These are phyloP conservation scores for Tychaedon coryphoeus DNA, from an alignment of 2,113 vertebrate species.

Conservation along the genomic window DNA sequence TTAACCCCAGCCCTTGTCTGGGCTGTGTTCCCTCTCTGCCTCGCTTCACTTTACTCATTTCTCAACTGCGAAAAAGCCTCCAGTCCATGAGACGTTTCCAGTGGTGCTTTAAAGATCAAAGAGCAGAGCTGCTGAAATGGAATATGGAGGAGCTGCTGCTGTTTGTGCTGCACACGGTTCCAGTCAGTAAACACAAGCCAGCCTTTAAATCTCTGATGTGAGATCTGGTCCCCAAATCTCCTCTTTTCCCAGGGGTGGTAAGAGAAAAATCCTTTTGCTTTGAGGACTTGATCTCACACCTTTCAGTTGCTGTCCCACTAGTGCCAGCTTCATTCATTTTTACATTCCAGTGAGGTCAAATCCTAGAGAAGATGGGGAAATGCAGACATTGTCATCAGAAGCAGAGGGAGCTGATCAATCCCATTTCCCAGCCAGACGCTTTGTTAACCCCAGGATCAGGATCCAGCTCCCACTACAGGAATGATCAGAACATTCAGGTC, in stretches of 20 bases:
- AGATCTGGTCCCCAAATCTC: neutral
- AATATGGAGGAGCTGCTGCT: neutral
- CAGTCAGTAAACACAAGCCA: neutral
- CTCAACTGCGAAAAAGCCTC: neutral
- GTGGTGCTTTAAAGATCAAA: neutral
- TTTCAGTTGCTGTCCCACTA: neutral
- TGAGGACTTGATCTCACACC: neutral
- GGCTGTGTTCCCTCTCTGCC: neutral
- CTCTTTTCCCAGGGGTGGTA: neutral
- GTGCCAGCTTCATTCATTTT: neutral
- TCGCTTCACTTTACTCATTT: neutral
- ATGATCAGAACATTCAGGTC: neutral
- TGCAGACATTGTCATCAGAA: neutral
- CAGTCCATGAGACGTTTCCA: neutral
- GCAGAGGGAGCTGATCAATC: neutral
- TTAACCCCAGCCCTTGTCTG: neutral
- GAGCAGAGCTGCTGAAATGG: neutral
- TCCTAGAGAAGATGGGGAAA: neutral
- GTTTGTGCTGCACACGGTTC: neutral
- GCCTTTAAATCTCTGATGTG: neutral
- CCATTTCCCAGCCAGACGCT: neutral
- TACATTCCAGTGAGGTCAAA: neutral
- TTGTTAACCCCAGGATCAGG: neutral
- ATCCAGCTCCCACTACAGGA: neutral
- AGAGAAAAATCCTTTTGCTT: neutral